Evolutionary conservation across 2,888 invertebrate genomes (phyloP).

Genomic region (Ligdia adustata): DNA sequence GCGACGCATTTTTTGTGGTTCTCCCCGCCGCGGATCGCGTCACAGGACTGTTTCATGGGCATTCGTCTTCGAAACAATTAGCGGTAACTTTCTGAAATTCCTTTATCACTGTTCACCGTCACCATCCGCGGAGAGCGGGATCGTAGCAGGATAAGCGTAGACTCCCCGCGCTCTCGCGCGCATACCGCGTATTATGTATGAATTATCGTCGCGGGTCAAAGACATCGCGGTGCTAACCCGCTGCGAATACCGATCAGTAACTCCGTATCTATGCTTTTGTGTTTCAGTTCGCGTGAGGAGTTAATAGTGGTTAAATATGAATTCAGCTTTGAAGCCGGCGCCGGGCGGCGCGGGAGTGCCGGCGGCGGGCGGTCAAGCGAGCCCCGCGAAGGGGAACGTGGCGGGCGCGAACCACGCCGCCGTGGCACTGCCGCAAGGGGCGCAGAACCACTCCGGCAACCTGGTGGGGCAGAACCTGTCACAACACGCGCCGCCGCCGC

Average conservation of each 20-base stretch:
- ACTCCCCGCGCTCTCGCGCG: slow-evolving; percentile 69
- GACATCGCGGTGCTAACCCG: slow-evolving; percentile 57
- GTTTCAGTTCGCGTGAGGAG: slow-evolving; percentile 65
- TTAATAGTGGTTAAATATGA: slow-evolving; percentile 70
- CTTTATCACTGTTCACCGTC: slow-evolving; percentile 48
- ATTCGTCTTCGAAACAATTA: slow-evolving; percentile 58
- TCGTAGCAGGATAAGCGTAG: slow-evolving; percentile 48
- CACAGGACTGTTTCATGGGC: slow-evolving; percentile 66
- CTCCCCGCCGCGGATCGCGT: slow-evolving; percentile 59
- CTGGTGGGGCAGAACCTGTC: slow-evolving; percentile 71
- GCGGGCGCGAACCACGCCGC: slow-evolving; percentile 71
- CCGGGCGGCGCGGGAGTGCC: slow-evolving; percentile 78
- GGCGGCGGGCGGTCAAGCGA: slow-evolving; percentile 73
- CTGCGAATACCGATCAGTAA: slow-evolving; percentile 53
- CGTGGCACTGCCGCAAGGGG: slow-evolving; percentile 70
- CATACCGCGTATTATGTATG: slow-evolving; percentile 63
- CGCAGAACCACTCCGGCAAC: slow-evolving; percentile 67
- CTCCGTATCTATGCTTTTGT: slow-evolving; percentile 51
- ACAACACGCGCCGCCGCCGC: slow-evolving; percentile 65
- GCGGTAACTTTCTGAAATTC: slow-evolving; percentile 64
- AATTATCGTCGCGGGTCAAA: slow-evolving; percentile 81
- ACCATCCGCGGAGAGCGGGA: slow-evolving; percentile 53
- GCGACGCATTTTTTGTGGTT: slow-evolving; percentile 81
- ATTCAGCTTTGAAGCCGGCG: slow-evolving; percentile 85
- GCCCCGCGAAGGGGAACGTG: slow-evolving; percentile 75